Evolutionary conservation across 1,140 invertebrate species (phyloP).

Genomic region (Cotesia typhae): DNA sequence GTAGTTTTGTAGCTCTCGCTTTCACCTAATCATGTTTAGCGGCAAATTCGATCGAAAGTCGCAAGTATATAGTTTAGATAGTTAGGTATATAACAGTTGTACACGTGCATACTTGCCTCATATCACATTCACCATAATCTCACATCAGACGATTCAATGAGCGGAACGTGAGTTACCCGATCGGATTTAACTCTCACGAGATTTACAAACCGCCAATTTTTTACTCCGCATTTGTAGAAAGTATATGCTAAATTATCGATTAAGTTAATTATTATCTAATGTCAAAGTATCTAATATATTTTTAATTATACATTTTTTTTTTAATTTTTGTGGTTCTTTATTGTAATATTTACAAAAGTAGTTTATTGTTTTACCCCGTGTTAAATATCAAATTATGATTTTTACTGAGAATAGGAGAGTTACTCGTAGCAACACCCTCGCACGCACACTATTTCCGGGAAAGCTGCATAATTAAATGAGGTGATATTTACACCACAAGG

Average conservation of each 20-base stretch:
- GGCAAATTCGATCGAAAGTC: slow-evolving; percentile 17
- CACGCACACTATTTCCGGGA: neutral
- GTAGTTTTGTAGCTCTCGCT: neutral
- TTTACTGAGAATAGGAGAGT: too few relatives aligned
- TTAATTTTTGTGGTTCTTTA: too few relatives aligned
- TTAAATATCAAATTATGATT: too few relatives aligned
- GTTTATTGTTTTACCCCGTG: too few relatives aligned
- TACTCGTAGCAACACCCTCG: too few relatives aligned
- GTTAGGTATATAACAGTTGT: slow-evolving; percentile 15
- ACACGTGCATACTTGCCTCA: slow-evolving; percentile 10
- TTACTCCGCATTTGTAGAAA: slow-evolving; percentile 7
- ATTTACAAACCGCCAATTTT: slow-evolving; percentile 12
- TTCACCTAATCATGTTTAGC: slow-evolving; percentile 10
- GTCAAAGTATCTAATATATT: too few relatives aligned
- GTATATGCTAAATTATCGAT: neutral
- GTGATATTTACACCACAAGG: neutral
- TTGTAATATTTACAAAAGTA: too few relatives aligned
- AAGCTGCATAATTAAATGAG: neutral
- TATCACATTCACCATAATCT: slow-evolving; percentile 8
- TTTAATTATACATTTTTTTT: too few relatives aligned
- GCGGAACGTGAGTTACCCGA: slow-evolving; percentile 29
- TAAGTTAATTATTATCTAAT: neutral
- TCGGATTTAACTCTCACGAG: slow-evolving; percentile 27
- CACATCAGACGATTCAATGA: slow-evolving; percentile 29
- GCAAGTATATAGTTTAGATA: slow-evolving; percentile 13